Base-by-base conservation (phyloP, 1,140 invertebrate genomes). In the Danaus melanippus region DNA sequence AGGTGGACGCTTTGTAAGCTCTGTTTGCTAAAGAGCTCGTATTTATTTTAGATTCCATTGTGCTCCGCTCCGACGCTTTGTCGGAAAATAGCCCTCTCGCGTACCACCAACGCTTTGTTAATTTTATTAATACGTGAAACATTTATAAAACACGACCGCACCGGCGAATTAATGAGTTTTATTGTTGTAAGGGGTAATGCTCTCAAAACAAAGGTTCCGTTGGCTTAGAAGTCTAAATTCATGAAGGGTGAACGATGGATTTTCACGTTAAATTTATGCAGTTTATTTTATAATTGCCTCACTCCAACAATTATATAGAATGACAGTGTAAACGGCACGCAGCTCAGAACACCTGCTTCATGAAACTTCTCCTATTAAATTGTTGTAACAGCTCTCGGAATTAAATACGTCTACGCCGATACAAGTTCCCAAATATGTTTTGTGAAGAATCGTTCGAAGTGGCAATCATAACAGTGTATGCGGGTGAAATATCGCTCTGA, bases 111-210 rank as follows among this genome's bases (percentile, higher is more conserved):
- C 65, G 74, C 79, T 84, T 84, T 84, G 84, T 84, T 84, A 84
- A 84, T 86, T 82, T 86, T 86, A 86, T 86, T 84, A 86, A 84
- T 82, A 82, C 77, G 74, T 86, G 72, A 84, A 86, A 86, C 80
- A 84, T 86, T 86, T 82, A 84, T 83, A 81, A 79, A 82, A 81
- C 79, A 69, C 72, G 67, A 79, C 81, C 81, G 77, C 81, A 75
- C 74, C 50, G 61, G 61, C 67, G 74, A 74, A 80, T 84, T 84
- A 83, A 84, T 84, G 81, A 86, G 73, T 84, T 82, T 79, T 83
- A 84, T 84, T 86, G 79, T 86, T 84, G 66, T 68, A 69, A 69
- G 73, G 76, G 75, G 76, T 79, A 15, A 81, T 77, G 73, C 74
- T 74, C 79, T 62, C 71, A 60, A 74, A 79, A 82, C 77, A 73